Evolutionary conservation across 2,113 vertebrate species (phyloP).

Genomic region (Monarcha castaneiventris): DNA sequence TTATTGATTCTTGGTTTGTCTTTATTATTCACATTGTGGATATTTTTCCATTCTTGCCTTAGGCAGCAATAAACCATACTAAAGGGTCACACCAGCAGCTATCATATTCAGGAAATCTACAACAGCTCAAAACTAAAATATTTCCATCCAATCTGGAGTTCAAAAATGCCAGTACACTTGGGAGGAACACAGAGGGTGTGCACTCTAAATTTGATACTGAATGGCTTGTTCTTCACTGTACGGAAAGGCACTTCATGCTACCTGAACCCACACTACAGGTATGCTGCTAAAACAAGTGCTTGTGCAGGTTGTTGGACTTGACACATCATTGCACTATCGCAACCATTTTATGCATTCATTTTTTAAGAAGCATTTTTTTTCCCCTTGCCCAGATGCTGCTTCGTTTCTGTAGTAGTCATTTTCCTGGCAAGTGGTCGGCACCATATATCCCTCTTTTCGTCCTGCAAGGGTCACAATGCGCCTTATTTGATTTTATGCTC

Average conservation of each 20-base stretch:
- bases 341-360: background rate
- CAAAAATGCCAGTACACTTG: background rate
- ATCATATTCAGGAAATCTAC: background rate
- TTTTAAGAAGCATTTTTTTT: background rate
- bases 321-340: background rate
- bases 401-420: background rate
- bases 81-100: background rate
- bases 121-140: background rate
- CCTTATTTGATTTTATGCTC: background rate
- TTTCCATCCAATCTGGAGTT: background rate
- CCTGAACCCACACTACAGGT: background rate
- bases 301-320: background rate
- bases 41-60: background rate
- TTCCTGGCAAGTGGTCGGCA: background rate
- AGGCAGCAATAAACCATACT: background rate
- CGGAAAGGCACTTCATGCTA: background rate
- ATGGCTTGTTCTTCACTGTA: background rate
- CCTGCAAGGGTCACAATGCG: background rate
- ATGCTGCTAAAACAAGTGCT: background rate
- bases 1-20: conserved; percentile 33
- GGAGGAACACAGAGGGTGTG: background rate
- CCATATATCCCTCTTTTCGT: background rate
- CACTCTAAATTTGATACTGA: background rate
- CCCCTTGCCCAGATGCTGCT: background rate
- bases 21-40: background rate